These are phyloP conservation scores for Automeris io DNA, from an alignment of 2,888 invertebrate species.

Conservation along the genomic window DNA sequence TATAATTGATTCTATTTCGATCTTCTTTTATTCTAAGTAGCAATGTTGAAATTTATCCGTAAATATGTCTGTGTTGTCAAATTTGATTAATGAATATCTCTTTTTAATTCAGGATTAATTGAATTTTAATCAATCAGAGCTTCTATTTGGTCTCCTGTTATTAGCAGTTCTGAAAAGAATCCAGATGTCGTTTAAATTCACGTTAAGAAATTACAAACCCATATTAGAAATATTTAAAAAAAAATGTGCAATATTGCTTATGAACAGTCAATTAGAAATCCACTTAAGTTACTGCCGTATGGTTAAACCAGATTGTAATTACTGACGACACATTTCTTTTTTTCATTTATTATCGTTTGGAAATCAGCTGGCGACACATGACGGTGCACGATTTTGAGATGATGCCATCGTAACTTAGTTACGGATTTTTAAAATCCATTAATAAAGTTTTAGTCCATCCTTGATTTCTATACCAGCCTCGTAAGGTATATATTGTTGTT, in stretches of 20 bases:
- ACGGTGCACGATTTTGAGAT: constrained; percentile 1
- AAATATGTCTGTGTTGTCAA: constrained; percentile 61
- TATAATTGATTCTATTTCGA: constrained; percentile 19
- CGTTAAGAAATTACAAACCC: too few species aligned
- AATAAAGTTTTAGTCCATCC: too few species aligned
- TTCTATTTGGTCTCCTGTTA: too few species aligned
- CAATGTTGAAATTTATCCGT: constrained; percentile 68
- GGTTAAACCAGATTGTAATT: constrained; percentile 9
- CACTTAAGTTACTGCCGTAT: constrained; percentile 32
- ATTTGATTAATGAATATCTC: constrained; percentile 12
- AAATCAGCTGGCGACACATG: constrained; percentile 20
- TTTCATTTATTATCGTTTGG: constrained; percentile 55
- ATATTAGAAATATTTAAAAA: too few species aligned
- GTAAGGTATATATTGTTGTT: too few species aligned
- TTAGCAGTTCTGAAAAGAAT: too few species aligned
- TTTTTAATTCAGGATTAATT: not conserved
- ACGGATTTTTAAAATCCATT: too few species aligned
- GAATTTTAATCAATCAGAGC: not conserved
- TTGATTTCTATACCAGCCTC: too few species aligned
- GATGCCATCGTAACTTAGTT: not conserved
- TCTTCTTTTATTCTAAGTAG: constrained; percentile 39
- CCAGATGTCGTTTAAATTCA: too few species aligned
- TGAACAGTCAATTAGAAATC: constrained; percentile 60
- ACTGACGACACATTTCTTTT: constrained; percentile 50
- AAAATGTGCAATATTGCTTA: constrained; percentile 57